Percentiles rank a stretch among this genome's conserved stretches.
These are phyloP conservation scores for Eidolon helvum DNA, from an alignment of 2,113 vertebrate genomes.

Conservation along the genomic window DNA sequence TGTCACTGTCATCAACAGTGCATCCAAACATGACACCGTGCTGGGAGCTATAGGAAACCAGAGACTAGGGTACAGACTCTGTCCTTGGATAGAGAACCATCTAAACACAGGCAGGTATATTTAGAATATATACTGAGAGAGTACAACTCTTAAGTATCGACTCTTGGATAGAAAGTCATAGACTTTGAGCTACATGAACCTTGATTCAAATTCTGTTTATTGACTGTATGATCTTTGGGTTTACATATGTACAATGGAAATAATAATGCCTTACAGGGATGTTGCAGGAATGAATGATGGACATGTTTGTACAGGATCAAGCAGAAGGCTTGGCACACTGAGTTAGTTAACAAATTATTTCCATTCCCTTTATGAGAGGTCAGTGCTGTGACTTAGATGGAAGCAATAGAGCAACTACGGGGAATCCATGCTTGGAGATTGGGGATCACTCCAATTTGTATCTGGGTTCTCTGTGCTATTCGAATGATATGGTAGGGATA, in stretches of 20 bases:
- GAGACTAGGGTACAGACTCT: not conserved
- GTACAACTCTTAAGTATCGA: not conserved
- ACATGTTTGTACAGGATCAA: not conserved
- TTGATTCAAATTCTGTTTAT: not conserved
- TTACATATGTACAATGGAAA: not conserved
- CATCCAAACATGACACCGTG: not conserved
- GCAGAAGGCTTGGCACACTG: not conserved
- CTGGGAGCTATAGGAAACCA: not conserved
- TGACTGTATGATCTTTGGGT: not conserved
- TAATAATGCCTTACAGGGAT: not conserved
- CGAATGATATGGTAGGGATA: not conserved
- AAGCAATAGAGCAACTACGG: not conserved
- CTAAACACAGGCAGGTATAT: not conserved
- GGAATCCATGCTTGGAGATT: not conserved
- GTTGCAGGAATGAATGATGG: not conserved
- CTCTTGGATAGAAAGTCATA: not conserved
- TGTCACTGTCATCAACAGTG: not conserved
- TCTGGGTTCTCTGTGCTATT: not conserved
- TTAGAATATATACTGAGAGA: not conserved
- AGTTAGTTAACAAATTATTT: constrained; percentile 22
- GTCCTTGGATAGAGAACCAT: not conserved
- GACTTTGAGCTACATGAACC: not conserved
- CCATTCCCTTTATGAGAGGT: not conserved
- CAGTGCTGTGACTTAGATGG: not conserved
- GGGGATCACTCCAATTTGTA: not conserved